Conservation (phyloP, 2,888 invertebrate species). For the Phasia obesa region DNA sequence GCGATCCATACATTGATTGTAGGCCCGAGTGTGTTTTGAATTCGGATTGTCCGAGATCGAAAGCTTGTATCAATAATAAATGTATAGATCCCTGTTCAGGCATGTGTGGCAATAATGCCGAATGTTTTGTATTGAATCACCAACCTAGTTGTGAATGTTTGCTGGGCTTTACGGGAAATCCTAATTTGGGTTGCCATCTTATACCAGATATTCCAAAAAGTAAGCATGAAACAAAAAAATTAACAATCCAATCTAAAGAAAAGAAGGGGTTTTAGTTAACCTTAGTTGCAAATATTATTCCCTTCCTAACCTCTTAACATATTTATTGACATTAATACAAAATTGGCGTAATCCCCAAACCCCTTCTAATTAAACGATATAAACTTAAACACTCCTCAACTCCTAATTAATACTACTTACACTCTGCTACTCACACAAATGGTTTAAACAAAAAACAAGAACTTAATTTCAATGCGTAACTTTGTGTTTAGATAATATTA, state of each 20-base stretch:
- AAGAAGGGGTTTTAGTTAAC: conserved; percentile 22
- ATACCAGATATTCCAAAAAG: conserved; percentile 76
- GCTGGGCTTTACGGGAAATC: conserved; percentile 85
- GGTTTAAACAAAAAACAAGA: conserved; percentile 40
- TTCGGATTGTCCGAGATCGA: conserved; percentile 86
- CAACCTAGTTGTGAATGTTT: conserved; percentile 86
- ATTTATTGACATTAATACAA: conserved; percentile 8
- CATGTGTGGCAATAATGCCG: conserved; percentile 91
- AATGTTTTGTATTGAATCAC: conserved; percentile 87
- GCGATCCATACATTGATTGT: conserved; percentile 87
- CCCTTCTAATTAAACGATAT: conserved; percentile 12
- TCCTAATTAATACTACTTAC: conserved; percentile 46
- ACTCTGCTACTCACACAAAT: conserved; percentile 18
- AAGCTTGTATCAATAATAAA: conserved; percentile 88
- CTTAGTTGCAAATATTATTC: background rate
- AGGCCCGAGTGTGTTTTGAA: conserved; percentile 87
- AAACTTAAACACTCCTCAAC: background rate
- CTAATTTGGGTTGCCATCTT: conserved; percentile 83
- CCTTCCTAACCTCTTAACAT: conserved; percentile 15
- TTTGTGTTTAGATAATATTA: conserved; percentile 76
- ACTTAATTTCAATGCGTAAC: conserved; percentile 59
- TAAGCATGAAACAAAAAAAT: conserved; percentile 76
- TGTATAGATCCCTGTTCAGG: conserved; percentile 93
- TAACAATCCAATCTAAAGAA: conserved; percentile 13
- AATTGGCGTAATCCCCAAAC: conserved; percentile 13